Evolutionary conservation across 2,797 vertebrate species (phyloP).

Genomic region (Eutrigla gurnardus): DNA sequence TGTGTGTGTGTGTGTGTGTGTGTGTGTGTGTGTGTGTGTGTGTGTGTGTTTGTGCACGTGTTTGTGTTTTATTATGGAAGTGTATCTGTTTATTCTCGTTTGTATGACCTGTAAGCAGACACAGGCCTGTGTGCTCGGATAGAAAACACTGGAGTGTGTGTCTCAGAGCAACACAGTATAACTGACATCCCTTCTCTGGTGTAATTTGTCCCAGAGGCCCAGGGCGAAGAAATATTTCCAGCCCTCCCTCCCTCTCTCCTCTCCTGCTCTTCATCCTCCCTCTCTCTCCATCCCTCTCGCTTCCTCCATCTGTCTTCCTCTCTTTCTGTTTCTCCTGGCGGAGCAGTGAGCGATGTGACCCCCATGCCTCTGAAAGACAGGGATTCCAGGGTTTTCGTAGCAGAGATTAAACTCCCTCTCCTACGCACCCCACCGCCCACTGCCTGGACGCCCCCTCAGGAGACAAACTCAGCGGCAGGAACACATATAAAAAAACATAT

Average conservation of each 20-base stretch:
- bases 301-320: slow-evolving; percentile 52
- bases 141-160: neutral
- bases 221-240: slow-evolving; percentile 51
- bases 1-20: slow-evolving; percentile 1
- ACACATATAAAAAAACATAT: slow-evolving; percentile 25
- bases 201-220: slow-evolving; percentile 69
- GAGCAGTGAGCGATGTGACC: slow-evolving; percentile 60
- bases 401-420: slow-evolving; percentile 55
- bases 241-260: slow-evolving; percentile 15
- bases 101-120: slow-evolving; percentile 22
- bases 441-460: slow-evolving; percentile 44
- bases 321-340: slow-evolving; percentile 50
- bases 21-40: neutral
- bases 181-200: slow-evolving; percentile 56
- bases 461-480: slow-evolving; percentile 46
- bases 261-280: slow-evolving; percentile 19
- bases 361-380: slow-evolving; percentile 59
- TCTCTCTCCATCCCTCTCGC: slow-evolving; percentile 27
- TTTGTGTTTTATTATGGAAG: slow-evolving; percentile 26
- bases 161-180: slow-evolving; percentile 21
- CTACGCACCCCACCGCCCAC: slow-evolving; percentile 10
- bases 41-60: neutral
- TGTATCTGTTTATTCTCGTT: slow-evolving; percentile 5
- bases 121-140: neutral
- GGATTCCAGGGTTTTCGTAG: slow-evolving; percentile 65